Conservation (phyloP, 1,140 invertebrate genomes). For the Aphis craccivora region DNA sequence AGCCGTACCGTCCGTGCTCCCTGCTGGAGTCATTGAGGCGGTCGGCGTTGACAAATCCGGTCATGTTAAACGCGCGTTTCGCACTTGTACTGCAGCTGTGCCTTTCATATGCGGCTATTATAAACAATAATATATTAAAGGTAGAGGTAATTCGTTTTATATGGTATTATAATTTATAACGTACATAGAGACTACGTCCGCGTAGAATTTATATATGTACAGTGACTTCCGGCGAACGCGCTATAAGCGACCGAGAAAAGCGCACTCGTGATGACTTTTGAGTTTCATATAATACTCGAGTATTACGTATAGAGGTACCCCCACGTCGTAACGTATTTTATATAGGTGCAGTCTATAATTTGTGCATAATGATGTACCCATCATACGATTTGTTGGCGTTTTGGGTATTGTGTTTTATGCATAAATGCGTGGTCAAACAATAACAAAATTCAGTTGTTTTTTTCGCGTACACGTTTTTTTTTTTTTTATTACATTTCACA, state of each 20-base stretch:
- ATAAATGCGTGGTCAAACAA: background rate
- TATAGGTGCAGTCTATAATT: background rate
- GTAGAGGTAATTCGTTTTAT: background rate
- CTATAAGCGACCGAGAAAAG: too few species aligned
- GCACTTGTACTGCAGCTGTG: slow-evolving; percentile 2
- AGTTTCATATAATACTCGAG: too few species aligned
- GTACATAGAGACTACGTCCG: background rate
- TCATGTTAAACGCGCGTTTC: background rate
- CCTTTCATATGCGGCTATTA: background rate
- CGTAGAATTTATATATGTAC: too few species aligned
- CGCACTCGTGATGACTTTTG: too few species aligned
- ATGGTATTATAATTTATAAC: background rate
- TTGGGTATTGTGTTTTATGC: background rate
- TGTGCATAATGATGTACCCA: background rate
- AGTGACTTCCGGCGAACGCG: too few species aligned
- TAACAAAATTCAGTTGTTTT: slow-evolving; percentile 6
- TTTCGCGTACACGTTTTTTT: background rate
- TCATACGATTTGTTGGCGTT: background rate
- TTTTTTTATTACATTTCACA: background rate
- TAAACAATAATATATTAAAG: background rate
- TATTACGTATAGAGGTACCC: too few species aligned
- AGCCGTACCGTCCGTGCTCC: background rate
- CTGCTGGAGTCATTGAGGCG: background rate
- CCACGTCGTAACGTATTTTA: too few species aligned
- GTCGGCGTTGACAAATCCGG: background rate